phyloP scores from a whole-genome alignment of 1,140 invertebrate species.

The Berghia stephanieae region DNA sequence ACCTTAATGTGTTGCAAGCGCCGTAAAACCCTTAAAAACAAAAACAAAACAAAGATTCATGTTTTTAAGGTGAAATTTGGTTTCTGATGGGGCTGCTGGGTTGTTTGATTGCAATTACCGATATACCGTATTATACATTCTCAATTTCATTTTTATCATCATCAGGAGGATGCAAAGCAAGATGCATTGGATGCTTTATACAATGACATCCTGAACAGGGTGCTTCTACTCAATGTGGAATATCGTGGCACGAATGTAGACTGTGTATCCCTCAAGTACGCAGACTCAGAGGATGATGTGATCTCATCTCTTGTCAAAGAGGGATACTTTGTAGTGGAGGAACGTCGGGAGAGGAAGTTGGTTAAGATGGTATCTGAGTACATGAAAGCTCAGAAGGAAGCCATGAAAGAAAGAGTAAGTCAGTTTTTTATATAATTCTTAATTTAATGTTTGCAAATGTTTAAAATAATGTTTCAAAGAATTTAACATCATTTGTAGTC shows the following conservation, averaged over 20 bases:
- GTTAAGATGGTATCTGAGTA: conserved; percentile 85
- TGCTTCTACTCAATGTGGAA: conserved; percentile 70
- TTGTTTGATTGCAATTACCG: too few species aligned
- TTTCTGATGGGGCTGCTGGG: too few species aligned
- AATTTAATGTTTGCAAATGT: background rate
- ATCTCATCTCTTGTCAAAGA: conserved; percentile 85
- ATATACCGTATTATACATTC: background rate
- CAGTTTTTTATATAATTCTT: background rate
- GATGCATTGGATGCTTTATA: conserved; percentile 75
- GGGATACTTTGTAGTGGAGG: conserved; percentile 85
- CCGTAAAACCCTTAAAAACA: too few species aligned
- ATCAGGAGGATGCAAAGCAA: conserved; percentile 80
- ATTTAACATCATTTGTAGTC: too few species aligned
- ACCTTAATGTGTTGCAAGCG: too few species aligned
- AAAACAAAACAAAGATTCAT: too few species aligned
- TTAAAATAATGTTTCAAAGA: too few species aligned
- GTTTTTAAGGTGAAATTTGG: too few species aligned
- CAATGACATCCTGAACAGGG: conserved; percentile 60
- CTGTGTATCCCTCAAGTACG: conserved; percentile 76
- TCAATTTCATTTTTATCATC: conserved; percentile 10
- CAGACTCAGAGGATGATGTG: conserved; percentile 78
- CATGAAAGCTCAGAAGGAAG: conserved; percentile 82
- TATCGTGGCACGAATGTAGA: conserved; percentile 71
- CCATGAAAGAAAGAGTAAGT: conserved; percentile 77
- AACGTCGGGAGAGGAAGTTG: conserved; percentile 81